Conservation (phyloP, 1,140 invertebrate genomes). For the Drosophila triauraria region DNA sequence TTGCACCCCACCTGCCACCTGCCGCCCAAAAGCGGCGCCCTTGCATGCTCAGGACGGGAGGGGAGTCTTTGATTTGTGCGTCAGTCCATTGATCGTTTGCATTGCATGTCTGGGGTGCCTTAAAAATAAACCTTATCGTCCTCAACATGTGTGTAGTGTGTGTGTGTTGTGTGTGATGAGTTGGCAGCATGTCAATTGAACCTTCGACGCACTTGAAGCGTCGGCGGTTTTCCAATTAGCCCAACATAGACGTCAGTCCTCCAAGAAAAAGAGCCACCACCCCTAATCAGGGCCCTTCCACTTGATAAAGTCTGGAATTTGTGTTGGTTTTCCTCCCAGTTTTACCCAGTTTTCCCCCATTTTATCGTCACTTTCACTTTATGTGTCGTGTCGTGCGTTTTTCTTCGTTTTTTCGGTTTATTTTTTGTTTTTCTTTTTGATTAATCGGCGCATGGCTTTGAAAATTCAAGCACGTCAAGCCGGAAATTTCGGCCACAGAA, state of each 20-base stretch:
- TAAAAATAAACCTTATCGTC: slow-evolving; percentile 44
- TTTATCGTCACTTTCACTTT: slow-evolving; percentile 28
- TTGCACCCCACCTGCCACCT: slow-evolving; percentile 22
- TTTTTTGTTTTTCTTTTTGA: slow-evolving; percentile 32
- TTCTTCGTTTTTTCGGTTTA: neutral
- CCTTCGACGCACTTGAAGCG: slow-evolving; percentile 27
- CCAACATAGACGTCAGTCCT: slow-evolving; percentile 30
- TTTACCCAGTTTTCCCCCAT: slow-evolving; percentile 10
- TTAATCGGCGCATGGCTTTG: slow-evolving; percentile 65
- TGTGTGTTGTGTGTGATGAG: slow-evolving; percentile 9
- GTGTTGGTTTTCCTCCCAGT: slow-evolving; percentile 5
- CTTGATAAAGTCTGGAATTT: slow-evolving; percentile 21
- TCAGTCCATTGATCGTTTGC: slow-evolving; percentile 42
- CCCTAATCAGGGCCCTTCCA: slow-evolving; percentile 25
- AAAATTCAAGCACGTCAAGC: slow-evolving; percentile 61
- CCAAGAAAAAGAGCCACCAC: slow-evolving; percentile 1
- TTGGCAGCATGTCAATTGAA: slow-evolving; percentile 26
- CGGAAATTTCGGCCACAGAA: slow-evolving; percentile 48
- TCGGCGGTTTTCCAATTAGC: slow-evolving; percentile 35
- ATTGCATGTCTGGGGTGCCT: slow-evolving; percentile 29
- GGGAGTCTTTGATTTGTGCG: slow-evolving; percentile 39
- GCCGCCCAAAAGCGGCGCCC: slow-evolving; percentile 1
- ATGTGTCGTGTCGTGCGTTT: slow-evolving; percentile 44
- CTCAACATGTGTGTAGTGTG: slow-evolving; percentile 4
- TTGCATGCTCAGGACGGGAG: slow-evolving; percentile 24